Percentiles rank a stretch among this genome's conserved stretches.
Conservation (phyloP, 2,797 vertebrate genomes). For the Sebastes elongatus region DNA sequence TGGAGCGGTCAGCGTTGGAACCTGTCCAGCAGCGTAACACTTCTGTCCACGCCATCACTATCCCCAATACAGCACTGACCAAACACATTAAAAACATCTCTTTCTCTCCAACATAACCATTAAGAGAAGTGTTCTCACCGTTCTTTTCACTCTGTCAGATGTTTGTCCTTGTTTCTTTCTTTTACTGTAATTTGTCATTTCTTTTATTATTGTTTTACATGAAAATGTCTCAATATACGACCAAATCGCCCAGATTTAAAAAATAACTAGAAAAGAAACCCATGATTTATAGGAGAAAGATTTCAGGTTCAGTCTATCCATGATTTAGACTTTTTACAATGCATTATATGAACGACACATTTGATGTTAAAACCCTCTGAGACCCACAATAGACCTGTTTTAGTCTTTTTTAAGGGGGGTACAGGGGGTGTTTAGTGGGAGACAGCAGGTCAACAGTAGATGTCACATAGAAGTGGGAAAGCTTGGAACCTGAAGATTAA, state of each 20-base stretch:
- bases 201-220: not conserved
- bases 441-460: no score
- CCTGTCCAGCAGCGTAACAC: slow-evolving; percentile 87
- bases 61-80: slow-evolving; percentile 55
- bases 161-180: slow-evolving; percentile 8
- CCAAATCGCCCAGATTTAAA: slow-evolving; percentile 20
- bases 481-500: no score
- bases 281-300: not conserved
- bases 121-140: not conserved
- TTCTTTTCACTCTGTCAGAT: not conserved
- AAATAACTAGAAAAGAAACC: not conserved
- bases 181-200: not conserved
- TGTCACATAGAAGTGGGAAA: no score
- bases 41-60: not conserved
- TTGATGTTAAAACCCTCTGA: not conserved
- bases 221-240: slow-evolving; percentile 12
- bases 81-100: slow-evolving; percentile 20
- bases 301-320: not conserved
- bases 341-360: not conserved
- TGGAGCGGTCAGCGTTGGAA: slow-evolving; percentile 90
- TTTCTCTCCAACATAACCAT: slow-evolving; percentile 12
- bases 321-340: not conserved
- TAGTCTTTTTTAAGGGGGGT: no score
- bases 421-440: rapidly evolving
- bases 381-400: no score